Evolutionary conservation across 2,113 vertebrate species (phyloP), one percentile per base, ranked within the genome.

Genomic region (Dasyprocta punctata): DNA sequence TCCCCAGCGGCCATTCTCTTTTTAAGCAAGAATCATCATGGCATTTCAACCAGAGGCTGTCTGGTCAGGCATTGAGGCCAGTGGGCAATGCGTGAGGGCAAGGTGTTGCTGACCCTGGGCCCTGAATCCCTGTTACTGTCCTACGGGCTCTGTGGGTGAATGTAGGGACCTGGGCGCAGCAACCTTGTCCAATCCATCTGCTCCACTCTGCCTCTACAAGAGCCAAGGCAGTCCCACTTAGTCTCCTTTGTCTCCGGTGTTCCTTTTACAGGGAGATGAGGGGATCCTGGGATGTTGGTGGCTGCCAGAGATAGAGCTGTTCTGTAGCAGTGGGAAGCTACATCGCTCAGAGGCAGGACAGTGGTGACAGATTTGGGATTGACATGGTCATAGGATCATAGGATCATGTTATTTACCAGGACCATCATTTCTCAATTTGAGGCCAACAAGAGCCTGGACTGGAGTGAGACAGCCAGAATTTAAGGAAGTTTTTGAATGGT

Each of bases 21-120:
- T 91, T 86, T 73, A 97, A 90, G 63, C 65, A 87, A 61, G 67
- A 75, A 41, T 89, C 89, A 41, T 82, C 49, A 36, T 12, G 26
- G 14, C 83, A 69, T 95, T 96, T 82, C 92, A 92, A 69, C 41
- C n/a, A 82, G 80, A 92, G 75, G 24, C 44, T 86, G 56, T 38
- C 54, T 84, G 75, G 63, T 54, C 20, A 28, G 63, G 83, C 65
- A 41, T 24, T 20, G 58, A 93, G 78, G 49, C 52, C 1, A 7
- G 54, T 84, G 86, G 78, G 41, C 61, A 94, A 5, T 36, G 1
- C 47, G 16, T 0, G 33, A 47, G 12, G 77, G 44, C 33, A 33
- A 65, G 11, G 28, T 11, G 38, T 28, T 30, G 1, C 86, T 36
- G 54, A 33, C 0, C 0, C n/a, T 16, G 26, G 65, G 71, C 33